A percentile compares a stretch with the other conserved stretches of the same genome.
Evolutionary conservation across 2,113 vertebrate genomes (phyloP).

Genomic region (Paramormyrops kingsleyae): DNA sequence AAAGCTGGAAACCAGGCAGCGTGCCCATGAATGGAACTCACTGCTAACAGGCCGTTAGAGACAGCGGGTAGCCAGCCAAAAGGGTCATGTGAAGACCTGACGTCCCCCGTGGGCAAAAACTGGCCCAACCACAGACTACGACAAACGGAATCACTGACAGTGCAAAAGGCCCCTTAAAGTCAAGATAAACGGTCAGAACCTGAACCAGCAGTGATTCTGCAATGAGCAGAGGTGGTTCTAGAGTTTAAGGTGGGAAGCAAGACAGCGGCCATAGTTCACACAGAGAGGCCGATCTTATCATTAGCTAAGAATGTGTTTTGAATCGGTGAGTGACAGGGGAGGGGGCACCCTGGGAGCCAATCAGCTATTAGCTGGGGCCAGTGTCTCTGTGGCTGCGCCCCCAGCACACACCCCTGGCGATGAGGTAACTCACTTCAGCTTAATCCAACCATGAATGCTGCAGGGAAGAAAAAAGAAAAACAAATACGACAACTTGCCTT

Average conservation of each 20-base stretch:
- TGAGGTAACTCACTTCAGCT: background rate
- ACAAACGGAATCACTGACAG: background rate
- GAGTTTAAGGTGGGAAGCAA: background rate
- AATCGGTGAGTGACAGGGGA: background rate
- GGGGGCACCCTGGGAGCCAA: background rate
- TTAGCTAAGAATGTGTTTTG: background rate
- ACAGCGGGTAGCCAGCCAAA: background rate
- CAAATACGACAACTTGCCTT: background rate
- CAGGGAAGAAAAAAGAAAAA: background rate
- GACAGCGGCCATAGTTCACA: background rate
- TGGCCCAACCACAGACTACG: background rate
- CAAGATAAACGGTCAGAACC: background rate
- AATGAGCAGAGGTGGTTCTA: background rate
- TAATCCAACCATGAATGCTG: background rate
- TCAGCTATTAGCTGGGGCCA: background rate
- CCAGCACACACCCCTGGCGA: background rate
- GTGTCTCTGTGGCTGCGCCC: background rate
- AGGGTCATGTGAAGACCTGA: background rate
- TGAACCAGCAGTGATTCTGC: background rate
- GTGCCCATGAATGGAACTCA: background rate
- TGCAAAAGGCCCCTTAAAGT: background rate
- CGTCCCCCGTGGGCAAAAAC: background rate
- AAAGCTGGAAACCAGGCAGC: background rate
- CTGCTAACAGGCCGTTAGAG: background rate
- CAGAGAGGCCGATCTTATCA: background rate